Evolutionary conservation across 2,797 vertebrate species (phyloP).

Genomic region (Leptodactylus fallax): DNA sequence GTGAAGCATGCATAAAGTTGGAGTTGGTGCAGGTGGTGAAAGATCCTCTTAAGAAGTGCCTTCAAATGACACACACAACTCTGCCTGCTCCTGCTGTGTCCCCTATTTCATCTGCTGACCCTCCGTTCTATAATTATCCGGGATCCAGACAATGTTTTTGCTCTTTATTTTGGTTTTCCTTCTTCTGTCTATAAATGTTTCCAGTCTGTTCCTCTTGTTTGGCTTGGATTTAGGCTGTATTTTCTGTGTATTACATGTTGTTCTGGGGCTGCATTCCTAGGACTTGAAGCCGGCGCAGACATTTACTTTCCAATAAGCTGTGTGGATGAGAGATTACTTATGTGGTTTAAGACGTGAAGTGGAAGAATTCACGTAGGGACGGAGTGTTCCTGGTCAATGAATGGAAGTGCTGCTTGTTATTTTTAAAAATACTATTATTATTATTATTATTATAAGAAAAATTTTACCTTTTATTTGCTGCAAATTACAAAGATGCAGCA

Average conservation of each 20-base stretch:
- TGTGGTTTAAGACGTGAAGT: background rate
- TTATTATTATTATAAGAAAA: background rate
- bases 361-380: background rate
- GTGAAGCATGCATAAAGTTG: too few species aligned
- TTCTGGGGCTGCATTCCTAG: background rate
- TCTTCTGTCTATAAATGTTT: background rate
- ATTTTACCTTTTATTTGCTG: background rate
- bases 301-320: background rate
- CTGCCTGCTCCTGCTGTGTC: too few species aligned
- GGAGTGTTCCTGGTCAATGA: background rate
- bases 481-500: background rate
- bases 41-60: too few species aligned
- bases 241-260: background rate
- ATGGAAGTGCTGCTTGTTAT: background rate
- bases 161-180: background rate
- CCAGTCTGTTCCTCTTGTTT: background rate
- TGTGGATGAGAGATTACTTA: background rate
- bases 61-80: too few species aligned
- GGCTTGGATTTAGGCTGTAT: background rate
- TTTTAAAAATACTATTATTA: too few species aligned
- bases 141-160: background rate
- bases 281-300: background rate
- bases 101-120: too few species aligned
- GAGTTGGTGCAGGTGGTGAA: too few species aligned
- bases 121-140: background rate